phyloP scores from a whole-genome alignment of 2,797 vertebrate species.

The Tinamus major region DNA sequence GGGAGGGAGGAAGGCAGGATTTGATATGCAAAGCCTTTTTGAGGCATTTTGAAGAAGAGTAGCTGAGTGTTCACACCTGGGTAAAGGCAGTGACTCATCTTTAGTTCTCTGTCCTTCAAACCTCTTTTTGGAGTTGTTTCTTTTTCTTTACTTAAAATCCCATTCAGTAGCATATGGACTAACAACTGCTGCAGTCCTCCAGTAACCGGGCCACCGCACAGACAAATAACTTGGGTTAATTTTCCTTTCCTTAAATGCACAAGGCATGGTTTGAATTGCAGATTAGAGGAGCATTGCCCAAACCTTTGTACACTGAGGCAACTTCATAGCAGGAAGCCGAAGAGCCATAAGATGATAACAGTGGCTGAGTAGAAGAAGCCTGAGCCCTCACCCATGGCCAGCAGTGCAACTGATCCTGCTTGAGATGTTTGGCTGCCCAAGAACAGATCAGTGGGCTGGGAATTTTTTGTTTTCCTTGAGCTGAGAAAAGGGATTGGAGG shows the following conservation, averaged over 20 bases:
- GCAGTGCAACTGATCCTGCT: neutral
- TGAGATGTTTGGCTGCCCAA: neutral
- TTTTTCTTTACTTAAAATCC: neutral
- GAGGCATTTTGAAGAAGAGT: neutral
- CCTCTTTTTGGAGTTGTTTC: neutral
- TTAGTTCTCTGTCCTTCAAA: neutral
- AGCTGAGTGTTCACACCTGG: neutral
- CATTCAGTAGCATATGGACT: neutral
- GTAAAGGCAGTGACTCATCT: neutral
- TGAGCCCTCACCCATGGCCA: neutral
- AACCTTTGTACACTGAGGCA: neutral
- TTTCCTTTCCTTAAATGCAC: neutral
- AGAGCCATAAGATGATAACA: conserved; percentile 26
- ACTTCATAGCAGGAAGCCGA: conserved; percentile 11
- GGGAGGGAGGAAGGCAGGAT: neutral
- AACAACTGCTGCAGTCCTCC: neutral
- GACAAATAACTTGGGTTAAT: neutral
- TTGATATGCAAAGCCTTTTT: neutral
- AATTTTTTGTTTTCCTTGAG: neutral
- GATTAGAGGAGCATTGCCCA: neutral
- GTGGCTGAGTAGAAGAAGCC: neutral
- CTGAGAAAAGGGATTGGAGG: neutral
- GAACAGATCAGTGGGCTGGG: neutral
- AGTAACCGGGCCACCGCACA: conserved; percentile 5
- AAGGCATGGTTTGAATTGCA: neutral